Conservation (phyloP, 92 coral and sea anemone species). For the Bergia puertoricense region DNA sequence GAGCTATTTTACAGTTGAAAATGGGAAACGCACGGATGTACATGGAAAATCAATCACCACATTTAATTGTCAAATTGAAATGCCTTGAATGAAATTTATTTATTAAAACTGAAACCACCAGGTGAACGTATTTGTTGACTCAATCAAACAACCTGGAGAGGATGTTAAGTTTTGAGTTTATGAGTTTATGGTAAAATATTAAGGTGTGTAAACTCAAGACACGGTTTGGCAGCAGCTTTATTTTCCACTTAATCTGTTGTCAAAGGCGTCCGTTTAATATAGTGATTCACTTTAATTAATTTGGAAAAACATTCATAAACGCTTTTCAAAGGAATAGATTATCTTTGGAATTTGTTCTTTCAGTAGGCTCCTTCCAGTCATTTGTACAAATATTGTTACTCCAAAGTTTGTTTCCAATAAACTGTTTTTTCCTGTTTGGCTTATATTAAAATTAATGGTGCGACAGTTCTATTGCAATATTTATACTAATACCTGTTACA, state of each 20-base stretch:
- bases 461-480: background rate
- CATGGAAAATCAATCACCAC: background rate
- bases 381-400: conserved; percentile 17
- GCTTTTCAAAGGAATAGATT: conserved; percentile 8
- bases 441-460: background rate
- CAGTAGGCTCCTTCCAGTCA: background rate
- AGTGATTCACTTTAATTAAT: background rate
- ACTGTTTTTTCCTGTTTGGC: background rate
- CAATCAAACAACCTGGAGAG: conserved; percentile 1
- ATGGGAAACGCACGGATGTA: background rate
- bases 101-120: background rate
- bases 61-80: background rate
- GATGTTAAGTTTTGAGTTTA: conserved; percentile 2
- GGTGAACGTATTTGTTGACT: conserved; percentile 12
- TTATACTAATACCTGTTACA: background rate
- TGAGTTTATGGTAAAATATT: conserved; percentile 1
- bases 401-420: background rate
- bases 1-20: background rate
- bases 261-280: background rate
- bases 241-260: conserved; percentile 1
- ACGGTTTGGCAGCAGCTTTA: background rate
- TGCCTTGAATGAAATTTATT: background rate
- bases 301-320: conserved; percentile 4
- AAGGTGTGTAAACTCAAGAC: conserved; percentile 17
- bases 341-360: conserved; percentile 2